A percentile compares a stretch with the other conserved stretches of the same genome.
These are phyloP conservation scores for Stichodactyla mertensii DNA, from an alignment of 64 coral and sea anemone genomes.

Conservation along the genomic window DNA sequence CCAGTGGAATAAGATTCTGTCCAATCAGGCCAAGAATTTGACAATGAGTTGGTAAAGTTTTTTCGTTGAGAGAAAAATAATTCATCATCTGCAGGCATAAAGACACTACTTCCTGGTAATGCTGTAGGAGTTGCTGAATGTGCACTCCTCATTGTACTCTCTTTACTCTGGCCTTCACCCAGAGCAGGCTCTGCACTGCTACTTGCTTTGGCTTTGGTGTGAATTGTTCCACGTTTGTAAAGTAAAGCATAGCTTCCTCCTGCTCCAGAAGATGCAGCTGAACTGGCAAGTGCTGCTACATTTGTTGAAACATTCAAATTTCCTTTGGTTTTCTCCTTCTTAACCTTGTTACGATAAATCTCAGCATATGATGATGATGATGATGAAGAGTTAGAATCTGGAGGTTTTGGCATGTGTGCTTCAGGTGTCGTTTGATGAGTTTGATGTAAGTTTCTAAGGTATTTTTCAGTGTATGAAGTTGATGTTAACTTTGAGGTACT, in stretches of 20 bases:
- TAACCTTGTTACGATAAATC: conserved; percentile 73
- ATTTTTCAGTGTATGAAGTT: conserved; percentile 83
- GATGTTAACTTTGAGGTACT: conserved; percentile 45
- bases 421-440: conserved; percentile 3
- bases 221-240: conserved; percentile 83
- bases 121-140: conserved; percentile 75
- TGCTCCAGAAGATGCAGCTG: conserved; percentile 35
- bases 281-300: not conserved
- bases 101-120: conserved; percentile 30
- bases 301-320: not conserved
- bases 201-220: conserved; percentile 65
- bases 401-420: conserved; percentile 16
- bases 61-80: conserved; percentile 49
- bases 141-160: conserved; percentile 34
- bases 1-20: conserved; percentile 50
- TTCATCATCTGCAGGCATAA: conserved; percentile 63
- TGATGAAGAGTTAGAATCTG: conserved; percentile 24
- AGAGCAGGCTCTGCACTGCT: conserved; percentile 62
- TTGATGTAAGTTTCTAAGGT: conserved; percentile 15
- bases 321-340: conserved; percentile 57
- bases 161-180: conserved; percentile 65
- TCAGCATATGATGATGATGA: conserved; percentile 83
- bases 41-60: conserved; percentile 51
- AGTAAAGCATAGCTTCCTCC: conserved; percentile 76
- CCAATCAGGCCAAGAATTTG: conserved; percentile 89